Evolutionary conservation across 2,113 vertebrate genomes (phyloP).

Genomic region (Pangasianodon gigas): DNA sequence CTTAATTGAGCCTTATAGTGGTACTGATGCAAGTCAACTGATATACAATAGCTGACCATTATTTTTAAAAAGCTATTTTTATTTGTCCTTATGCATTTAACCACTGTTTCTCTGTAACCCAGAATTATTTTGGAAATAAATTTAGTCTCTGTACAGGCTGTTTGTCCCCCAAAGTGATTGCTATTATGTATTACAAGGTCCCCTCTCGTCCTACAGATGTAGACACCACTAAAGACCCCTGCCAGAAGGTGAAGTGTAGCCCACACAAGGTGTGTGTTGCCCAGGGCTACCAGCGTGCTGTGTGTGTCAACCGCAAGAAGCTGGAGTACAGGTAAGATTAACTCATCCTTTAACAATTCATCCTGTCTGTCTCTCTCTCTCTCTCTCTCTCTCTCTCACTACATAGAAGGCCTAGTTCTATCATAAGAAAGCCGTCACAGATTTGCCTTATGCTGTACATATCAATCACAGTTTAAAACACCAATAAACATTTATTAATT

Average conservation of each 20-base stretch:
- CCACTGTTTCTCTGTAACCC: neutral
- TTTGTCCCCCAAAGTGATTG: neutral
- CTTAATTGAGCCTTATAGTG: neutral
- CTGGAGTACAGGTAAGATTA: conserved; percentile 88
- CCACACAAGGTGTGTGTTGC: conserved; percentile 94
- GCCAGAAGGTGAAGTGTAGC: conserved; percentile 98
- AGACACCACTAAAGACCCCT: conserved; percentile 97
- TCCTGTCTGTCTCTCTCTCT: neutral
- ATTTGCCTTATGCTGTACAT: neutral
- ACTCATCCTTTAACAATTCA: neutral
- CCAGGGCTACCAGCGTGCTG: conserved; percentile 92
- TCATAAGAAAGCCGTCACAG: neutral
- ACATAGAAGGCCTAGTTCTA: neutral
- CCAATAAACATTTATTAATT: neutral
- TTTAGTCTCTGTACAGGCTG: neutral
- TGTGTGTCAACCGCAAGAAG: conserved; percentile 97
- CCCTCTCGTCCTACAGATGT: conserved; percentile 72
- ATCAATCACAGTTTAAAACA: neutral
- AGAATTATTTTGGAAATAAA: neutral
- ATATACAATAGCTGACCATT: neutral
- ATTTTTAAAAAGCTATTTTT: neutral
- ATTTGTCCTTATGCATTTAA: neutral
- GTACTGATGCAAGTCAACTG: neutral
- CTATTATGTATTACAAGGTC: neutral
- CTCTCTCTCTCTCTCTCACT: neutral